These are phyloP conservation scores for Fistularia commersonii DNA, from an alignment of 2,797 vertebrate species.

Conservation along the genomic window DNA sequence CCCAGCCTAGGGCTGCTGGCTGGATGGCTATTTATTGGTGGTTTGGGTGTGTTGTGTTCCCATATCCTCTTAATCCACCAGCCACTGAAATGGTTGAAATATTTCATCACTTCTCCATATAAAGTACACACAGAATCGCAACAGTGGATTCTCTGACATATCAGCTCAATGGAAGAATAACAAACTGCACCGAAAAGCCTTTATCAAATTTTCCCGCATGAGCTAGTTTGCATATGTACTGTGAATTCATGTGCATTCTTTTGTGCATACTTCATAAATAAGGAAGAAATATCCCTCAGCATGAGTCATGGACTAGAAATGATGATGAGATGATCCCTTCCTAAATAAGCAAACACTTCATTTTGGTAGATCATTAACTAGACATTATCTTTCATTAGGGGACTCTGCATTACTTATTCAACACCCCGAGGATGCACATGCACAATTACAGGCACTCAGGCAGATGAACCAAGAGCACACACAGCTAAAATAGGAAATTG, in stretches of 20 bases:
- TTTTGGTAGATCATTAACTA: conserved; percentile 76
- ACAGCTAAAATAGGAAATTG: conserved; percentile 8
- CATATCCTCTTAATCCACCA: conserved; percentile 54
- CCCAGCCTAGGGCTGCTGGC: conserved; percentile 46
- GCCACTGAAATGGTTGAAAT: conserved; percentile 55
- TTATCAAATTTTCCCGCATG: conserved; percentile 21
- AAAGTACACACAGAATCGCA: conserved; percentile 43
- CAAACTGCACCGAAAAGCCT: conserved; percentile 15
- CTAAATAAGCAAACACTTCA: conserved; percentile 70
- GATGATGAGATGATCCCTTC: conserved; percentile 60
- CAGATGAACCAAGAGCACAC: conserved; percentile 9
- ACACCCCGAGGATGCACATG: conserved; percentile 48
- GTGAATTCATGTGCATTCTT: not conserved
- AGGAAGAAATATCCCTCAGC: conserved; percentile 49
- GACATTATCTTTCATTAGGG: conserved; percentile 73
- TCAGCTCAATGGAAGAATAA: conserved; percentile 27
- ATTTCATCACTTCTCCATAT: conserved; percentile 35
- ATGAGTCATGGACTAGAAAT: conserved; percentile 64
- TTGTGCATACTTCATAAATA: conserved; percentile 18
- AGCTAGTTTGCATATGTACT: not conserved
- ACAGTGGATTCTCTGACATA: conserved; percentile 22
- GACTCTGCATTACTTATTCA: conserved; percentile 68
- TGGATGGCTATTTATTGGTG: conserved; percentile 59
- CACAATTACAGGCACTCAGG: conserved; percentile 30
- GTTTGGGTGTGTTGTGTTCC: conserved; percentile 53